Evolutionary conservation across 2,888 invertebrate species (phyloP), one percentile per base, ranked within the genome.

Genomic region (Asteroscopus sphinx): DNA sequence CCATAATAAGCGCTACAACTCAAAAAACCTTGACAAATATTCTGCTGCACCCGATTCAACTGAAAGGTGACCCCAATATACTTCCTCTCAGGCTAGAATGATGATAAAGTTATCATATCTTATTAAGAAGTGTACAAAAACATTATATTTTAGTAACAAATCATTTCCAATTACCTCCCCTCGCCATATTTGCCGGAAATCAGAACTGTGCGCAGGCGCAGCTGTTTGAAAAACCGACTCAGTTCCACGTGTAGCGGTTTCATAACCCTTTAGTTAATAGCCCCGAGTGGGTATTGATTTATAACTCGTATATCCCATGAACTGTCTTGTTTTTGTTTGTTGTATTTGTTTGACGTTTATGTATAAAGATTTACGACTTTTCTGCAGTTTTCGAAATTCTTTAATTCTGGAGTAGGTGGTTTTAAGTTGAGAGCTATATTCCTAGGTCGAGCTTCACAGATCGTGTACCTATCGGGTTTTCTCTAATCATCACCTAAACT

Each of bases 231-330:
- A 55, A 48, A 40, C 32, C 56, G 32, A 36, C 28, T 53, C 46
- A 36, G 45, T 13, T 73, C 64, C 67, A 76, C 80, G 73, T 67
- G 71, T 26, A 51, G 44, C 47, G 61, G 42, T 70, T 75, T 72
- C 65, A 69, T 67, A 67, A 67, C 51, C 57, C 47, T 52, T n/a
- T 47, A 54, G 45, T 59, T 62, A 59, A 59, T 54, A 46, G 46
- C 30, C 44, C 46, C 54, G 74, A 66, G 78, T 83, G 80, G 81
- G 81, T 74, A 77, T 73, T 63, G 73, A 79, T 83, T 83, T 83
- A 81, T 77, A 63, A 40, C 62, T 76, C 76, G 78, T 85, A 80
- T 82, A 83, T 78, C 65, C 69, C 35, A 57, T 46, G 53, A 48
- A 53, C 44, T 60, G 42, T 42, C 47, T 63, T 62, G 59, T 66